Evolutionary conservation across 2,888 invertebrate genomes (phyloP).

Genomic region (Pseudolycoriella hygida): DNA sequence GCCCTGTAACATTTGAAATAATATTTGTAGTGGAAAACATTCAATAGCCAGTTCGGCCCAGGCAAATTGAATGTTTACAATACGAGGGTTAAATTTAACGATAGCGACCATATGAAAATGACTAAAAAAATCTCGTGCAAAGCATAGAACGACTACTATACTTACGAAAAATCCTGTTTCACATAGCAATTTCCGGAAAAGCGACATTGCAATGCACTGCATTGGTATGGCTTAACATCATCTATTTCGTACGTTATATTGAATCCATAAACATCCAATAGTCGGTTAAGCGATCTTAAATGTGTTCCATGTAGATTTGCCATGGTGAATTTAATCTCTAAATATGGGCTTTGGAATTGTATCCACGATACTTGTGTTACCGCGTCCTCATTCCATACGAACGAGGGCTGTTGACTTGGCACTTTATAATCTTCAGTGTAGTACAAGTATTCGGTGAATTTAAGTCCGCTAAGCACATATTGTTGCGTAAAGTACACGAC

Average conservation of each 20-base stretch:
- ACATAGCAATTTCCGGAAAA: constrained; percentile 74
- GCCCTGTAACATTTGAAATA: too few relatives aligned
- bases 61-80: too few relatives aligned
- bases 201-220: constrained; percentile 66
- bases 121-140: not conserved
- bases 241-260: constrained; percentile 80
- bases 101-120: too few relatives aligned
- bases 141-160: constrained; percentile 13
- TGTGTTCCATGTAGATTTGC: constrained; percentile 62
- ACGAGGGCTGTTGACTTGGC: constrained; percentile 38
- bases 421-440: constrained; percentile 47
- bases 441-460: constrained; percentile 58
- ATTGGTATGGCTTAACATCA: constrained; percentile 40
- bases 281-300: constrained; percentile 58
- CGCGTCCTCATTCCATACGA: constrained; percentile 55
- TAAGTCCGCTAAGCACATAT: constrained; percentile 61
- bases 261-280: constrained; percentile 78
- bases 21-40: too few relatives aligned
- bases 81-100: too few relatives aligned
- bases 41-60: too few relatives aligned
- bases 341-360: constrained; percentile 48
- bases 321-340: constrained; percentile 62
- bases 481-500: constrained; percentile 77
- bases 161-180: constrained; percentile 52
- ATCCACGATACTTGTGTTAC: constrained; percentile 44